These are phyloP conservation scores for Sylvia atricapilla DNA, from an alignment of 2,113 vertebrate genomes.

Conservation along the genomic window DNA sequence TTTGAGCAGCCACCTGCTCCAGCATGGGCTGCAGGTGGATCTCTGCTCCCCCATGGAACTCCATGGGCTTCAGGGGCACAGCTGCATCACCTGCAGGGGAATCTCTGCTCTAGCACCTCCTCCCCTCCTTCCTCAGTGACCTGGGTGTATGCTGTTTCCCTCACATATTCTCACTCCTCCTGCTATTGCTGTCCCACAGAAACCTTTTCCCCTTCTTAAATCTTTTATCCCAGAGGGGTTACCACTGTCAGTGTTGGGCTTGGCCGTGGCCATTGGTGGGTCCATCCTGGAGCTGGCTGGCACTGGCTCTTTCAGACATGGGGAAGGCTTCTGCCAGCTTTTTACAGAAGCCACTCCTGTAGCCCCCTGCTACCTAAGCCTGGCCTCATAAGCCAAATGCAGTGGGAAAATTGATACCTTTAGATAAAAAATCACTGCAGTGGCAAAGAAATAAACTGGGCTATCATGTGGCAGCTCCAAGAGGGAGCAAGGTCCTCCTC, in stretches of 20 bases:
- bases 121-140: not conserved
- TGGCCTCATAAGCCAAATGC: not conserved
- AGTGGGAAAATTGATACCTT: not conserved
- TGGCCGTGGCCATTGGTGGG: rapidly evolving
- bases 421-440: not conserved
- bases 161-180: not conserved
- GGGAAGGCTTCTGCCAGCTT: not conserved
- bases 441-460: not conserved
- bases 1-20: not conserved
- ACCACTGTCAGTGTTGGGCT: not conserved
- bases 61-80: not conserved
- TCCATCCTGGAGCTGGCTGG: not conserved
- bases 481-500: not conserved
- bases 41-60: rapidly evolving
- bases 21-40: not conserved
- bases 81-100: not conserved
- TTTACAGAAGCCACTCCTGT: not conserved
- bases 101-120: not conserved
- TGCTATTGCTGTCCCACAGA: not conserved
- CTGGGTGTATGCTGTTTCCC: not conserved
- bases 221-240: rapidly evolving
- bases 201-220: not conserved
- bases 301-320: not conserved
- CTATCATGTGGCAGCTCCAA: not conserved
- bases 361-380: not conserved